Percentiles rank a stretch among this genome's conserved stretches.
These are phyloP conservation scores for Megaceryle torquata DNA, from an alignment of 2,113 vertebrate genomes.

Conservation along the genomic window DNA sequence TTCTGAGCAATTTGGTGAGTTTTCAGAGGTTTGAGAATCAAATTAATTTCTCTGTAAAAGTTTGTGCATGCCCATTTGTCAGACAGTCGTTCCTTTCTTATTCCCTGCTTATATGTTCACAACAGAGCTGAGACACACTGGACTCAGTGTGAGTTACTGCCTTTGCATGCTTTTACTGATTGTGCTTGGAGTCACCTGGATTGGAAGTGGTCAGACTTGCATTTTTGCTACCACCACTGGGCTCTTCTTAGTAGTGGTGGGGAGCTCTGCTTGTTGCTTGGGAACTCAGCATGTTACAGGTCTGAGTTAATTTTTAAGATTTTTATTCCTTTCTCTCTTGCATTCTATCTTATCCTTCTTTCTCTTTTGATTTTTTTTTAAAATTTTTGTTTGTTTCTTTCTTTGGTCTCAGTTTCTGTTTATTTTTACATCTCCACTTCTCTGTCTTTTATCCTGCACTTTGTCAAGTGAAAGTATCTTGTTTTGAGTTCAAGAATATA, in stretches of 20 bases:
- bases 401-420: background rate
- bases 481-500: constrained; percentile 21
- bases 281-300: background rate
- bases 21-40: background rate
- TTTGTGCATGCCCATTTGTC: background rate
- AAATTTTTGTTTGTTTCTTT: rapidly evolving
- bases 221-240: rapidly evolving
- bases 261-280: background rate
- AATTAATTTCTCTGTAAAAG: background rate
- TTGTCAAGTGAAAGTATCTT: background rate
- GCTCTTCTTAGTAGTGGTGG: background rate
- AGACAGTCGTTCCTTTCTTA: background rate
- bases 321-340: background rate
- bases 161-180: background rate
- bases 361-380: background rate
- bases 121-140: rapidly evolving
- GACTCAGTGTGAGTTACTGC: background rate
- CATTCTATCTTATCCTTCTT: background rate
- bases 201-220: background rate
- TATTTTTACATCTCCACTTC: background rate
- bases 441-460: background rate
- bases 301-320: background rate
- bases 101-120: background rate
- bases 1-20: background rate
- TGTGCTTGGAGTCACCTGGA: background rate